Conservation (phyloP, 1,140 invertebrate genomes). For the Leptinotarsa defecta region DNA sequence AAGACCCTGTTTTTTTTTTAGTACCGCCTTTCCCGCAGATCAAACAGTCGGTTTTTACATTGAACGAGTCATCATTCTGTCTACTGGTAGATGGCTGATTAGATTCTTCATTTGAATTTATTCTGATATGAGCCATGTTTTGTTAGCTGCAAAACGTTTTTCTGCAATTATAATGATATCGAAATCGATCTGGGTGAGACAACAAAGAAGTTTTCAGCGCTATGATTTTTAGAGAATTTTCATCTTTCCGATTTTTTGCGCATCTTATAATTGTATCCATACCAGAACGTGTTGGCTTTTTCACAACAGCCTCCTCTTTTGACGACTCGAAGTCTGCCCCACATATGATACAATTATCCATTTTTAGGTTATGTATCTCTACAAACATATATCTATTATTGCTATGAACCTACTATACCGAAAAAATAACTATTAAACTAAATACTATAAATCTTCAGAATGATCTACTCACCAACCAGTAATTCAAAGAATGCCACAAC, state of each 20-base stretch:
- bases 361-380: neutral
- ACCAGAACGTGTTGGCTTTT: neutral
- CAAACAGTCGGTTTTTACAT: neutral
- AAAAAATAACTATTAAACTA: constrained; percentile 10
- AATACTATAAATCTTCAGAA: neutral
- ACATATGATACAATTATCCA: neutral
- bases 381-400: neutral
- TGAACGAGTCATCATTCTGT: neutral
- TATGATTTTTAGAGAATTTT: neutral
- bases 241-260: neutral
- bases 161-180: constrained; percentile 1
- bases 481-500: neutral
- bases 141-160: neutral
- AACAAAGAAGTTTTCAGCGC: neutral
- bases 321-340: neutral
- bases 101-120: neutral
- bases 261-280: neutral
- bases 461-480: neutral
- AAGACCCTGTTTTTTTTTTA: neutral
- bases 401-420: neutral
- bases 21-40: neutral
- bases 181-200: neutral
- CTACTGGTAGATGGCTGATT: neutral
- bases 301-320: neutral
- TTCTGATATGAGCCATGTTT: neutral